Percentiles rank a stretch among this genome's conserved stretches.
Conservation (phyloP, 1,140 invertebrate species). For the Latrodectus geometricus region DNA sequence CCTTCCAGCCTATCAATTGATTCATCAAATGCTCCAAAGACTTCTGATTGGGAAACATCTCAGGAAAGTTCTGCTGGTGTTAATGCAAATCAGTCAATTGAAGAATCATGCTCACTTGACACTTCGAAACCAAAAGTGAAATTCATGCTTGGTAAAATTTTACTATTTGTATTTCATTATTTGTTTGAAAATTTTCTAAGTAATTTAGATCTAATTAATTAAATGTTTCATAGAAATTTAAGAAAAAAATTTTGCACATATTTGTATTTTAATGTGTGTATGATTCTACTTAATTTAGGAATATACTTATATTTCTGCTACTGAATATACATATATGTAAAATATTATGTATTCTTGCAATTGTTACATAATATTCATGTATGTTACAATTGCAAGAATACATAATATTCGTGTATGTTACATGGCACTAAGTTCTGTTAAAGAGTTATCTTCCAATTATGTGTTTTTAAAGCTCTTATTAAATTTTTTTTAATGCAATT, state of each 20-base stretch:
- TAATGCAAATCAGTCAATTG: neutral
- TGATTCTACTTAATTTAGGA: no score
- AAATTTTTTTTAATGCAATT: no score
- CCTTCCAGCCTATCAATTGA: constrained; percentile 39
- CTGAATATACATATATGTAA: no score
- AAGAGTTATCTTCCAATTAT: no score
- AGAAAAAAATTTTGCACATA: neutral
- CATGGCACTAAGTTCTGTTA: no score
- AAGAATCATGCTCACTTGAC: neutral
- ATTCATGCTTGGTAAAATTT: constrained; percentile 33
- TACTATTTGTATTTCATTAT: neutral
- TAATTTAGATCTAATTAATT: neutral
- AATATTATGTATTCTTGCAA: no score
- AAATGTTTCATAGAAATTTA: neutral
- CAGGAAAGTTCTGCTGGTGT: neutral
- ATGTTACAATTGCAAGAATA: no score
- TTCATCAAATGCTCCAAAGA: neutral
- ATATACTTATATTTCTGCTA: no score
- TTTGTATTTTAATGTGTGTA: neutral
- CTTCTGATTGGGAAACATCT: neutral
- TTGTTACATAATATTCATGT: no score
- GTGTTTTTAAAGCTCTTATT: no score
- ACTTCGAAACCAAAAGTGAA: constrained; percentile 26
- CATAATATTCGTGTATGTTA: no score
- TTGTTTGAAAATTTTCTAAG: neutral